A percentile compares a stretch with the other conserved stretches of the same genome.
Conservation (phyloP, 1,140 invertebrate genomes). For the Araneus ventricosus region DNA sequence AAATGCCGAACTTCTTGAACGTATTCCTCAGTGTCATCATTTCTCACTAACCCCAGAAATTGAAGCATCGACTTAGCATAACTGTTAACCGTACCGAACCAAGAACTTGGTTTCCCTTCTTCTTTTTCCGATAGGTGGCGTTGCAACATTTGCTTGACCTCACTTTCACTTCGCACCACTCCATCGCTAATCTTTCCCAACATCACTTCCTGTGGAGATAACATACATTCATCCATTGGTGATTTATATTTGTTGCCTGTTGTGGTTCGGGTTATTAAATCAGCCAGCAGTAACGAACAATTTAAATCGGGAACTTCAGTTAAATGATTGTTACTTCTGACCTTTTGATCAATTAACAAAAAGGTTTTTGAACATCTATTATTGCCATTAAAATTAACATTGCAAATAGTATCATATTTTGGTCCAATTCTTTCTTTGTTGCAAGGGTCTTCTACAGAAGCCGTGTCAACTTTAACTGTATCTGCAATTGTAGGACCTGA, state of each 20-base stretch:
- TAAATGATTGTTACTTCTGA: background rate
- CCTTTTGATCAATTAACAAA: background rate
- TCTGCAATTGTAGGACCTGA: background rate
- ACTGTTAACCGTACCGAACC: background rate
- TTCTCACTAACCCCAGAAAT: background rate
- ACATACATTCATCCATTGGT: background rate
- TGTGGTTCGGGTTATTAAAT: background rate
- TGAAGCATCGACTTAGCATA: background rate
- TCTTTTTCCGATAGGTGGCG: background rate
- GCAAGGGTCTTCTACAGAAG: background rate
- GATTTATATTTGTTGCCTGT: background rate
- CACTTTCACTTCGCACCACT: background rate
- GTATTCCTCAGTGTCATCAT: background rate
- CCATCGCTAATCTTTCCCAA: background rate
- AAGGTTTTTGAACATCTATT: background rate
- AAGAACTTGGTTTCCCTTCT: background rate
- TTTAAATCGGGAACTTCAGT: background rate
- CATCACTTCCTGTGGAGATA: background rate
- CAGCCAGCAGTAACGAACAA: background rate
- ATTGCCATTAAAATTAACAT: background rate
- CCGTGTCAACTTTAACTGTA: no score
- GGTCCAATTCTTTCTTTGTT: background rate
- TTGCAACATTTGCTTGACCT: background rate
- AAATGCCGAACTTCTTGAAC: background rate
- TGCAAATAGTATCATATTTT: background rate